Percentiles rank a stretch among this genome's conserved stretches.
These are phyloP conservation scores for Petrolisthes cinctipes DNA, from an alignment of 2,888 invertebrate species.

Conservation along the genomic window DNA sequence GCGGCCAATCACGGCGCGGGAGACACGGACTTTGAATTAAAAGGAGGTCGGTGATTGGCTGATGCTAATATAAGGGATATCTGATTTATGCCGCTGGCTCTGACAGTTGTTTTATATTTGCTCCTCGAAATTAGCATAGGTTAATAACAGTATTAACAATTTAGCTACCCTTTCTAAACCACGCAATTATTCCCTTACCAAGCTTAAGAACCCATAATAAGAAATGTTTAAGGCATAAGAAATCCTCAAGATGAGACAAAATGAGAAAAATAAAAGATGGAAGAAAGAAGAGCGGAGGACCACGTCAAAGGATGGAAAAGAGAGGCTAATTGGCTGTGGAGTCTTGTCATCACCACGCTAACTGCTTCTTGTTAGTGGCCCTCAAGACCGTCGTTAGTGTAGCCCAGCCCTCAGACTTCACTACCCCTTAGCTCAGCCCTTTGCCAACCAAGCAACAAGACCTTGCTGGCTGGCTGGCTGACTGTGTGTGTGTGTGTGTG, in stretches of 20 bases:
- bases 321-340: slow-evolving; percentile 6
- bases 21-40: slow-evolving; percentile 60
- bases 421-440: background rate
- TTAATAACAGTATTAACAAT: slow-evolving; percentile 55
- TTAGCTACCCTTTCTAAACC: slow-evolving; percentile 37
- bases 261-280: background rate
- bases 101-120: slow-evolving; percentile 61
- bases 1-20: slow-evolving; percentile 52
- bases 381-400: slow-evolving; percentile 1
- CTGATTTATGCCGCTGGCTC: slow-evolving; percentile 61
- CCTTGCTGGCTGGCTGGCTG: too few relatives aligned
- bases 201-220: background rate
- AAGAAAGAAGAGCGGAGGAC: background rate
- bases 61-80: slow-evolving; percentile 61
- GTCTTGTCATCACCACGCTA: background rate
- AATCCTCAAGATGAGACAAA: background rate
- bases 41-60: slow-evolving; percentile 56
- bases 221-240: background rate
- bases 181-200: slow-evolving; percentile 26
- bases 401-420: background rate
- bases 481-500: too few relatives aligned
- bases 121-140: slow-evolving; percentile 58
- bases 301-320: slow-evolving; percentile 2
- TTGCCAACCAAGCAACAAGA: too few relatives aligned
- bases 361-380: background rate